Evolutionary conservation across 2,113 vertebrate species (phyloP).

Genomic region (Dipodomys stephensi): DNA sequence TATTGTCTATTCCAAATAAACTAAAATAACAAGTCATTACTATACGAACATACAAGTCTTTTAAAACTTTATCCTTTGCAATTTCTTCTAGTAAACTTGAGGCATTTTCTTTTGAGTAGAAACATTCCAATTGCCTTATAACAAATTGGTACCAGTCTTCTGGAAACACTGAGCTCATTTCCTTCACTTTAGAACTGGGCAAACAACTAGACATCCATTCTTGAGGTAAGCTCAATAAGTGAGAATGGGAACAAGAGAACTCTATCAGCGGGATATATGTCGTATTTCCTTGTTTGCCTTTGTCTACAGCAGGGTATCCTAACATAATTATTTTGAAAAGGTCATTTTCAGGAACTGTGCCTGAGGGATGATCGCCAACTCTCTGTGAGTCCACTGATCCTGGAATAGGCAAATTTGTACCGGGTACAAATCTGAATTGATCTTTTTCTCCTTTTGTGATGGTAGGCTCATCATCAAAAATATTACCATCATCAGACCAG

Average conservation of each 20-base stretch:
- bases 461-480: conserved; percentile 92
- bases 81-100: conserved; percentile 91
- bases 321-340: conserved; percentile 85
- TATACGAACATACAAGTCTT: conserved; percentile 91
- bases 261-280: conserved; percentile 82
- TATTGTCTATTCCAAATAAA: conserved; percentile 92
- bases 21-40: conserved; percentile 92
- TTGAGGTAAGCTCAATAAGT: conserved; percentile 90
- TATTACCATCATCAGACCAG: conserved; percentile 93
- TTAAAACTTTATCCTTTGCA: conserved; percentile 90
- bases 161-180: conserved; percentile 93
- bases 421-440: conserved; percentile 74
- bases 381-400: conserved; percentile 93
- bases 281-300: conserved; percentile 82
- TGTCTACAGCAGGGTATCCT: conserved; percentile 87
- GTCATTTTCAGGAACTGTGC: conserved; percentile 87
- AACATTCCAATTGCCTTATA: conserved; percentile 90
- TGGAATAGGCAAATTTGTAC: conserved; percentile 90
- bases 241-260: conserved; percentile 93
- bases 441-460: conserved; percentile 86
- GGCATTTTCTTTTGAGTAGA: conserved; percentile 88
- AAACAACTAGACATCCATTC: conserved; percentile 92
- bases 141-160: conserved; percentile 96
- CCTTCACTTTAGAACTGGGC: conserved; percentile 87
- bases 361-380: conserved; percentile 86